Conservation (phyloP, 2,888 invertebrate species). For the Tromatobia lineatoria region DNA sequence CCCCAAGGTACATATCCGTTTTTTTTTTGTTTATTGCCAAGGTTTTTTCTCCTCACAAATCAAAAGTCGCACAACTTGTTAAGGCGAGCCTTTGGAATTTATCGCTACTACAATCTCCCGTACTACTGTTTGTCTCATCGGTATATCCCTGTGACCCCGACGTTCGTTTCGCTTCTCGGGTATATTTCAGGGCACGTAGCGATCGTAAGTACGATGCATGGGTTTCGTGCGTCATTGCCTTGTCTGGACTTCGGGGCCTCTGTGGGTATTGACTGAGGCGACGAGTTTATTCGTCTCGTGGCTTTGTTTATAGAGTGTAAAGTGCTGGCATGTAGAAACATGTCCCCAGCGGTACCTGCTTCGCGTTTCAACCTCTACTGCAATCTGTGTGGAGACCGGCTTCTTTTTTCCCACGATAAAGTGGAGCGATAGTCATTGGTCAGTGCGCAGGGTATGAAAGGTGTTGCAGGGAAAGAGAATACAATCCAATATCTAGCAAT, state of each 20-base stretch:
- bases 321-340: not conserved
- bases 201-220: slow-evolving; percentile 12
- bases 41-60: no score
- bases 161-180: slow-evolving; percentile 8
- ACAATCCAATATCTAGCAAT: not conserved
- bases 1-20: no score
- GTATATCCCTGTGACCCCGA: slow-evolving; percentile 21
- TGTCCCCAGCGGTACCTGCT: slow-evolving; percentile 42
- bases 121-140: not conserved
- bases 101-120: not conserved
- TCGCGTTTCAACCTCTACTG: slow-evolving; percentile 21
- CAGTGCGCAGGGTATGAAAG: not conserved
- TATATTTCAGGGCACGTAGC: slow-evolving; percentile 47
- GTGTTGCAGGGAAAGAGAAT: slow-evolving; percentile 1
- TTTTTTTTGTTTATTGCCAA: no score
- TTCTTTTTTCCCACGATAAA: slow-evolving; percentile 19
- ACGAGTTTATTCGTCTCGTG: slow-evolving; percentile 8
- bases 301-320: slow-evolving; percentile 5
- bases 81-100: slow-evolving; percentile 5
- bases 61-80: no score
- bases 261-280: not conserved
- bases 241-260: not conserved
- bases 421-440: not conserved
- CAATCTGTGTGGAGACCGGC: not conserved
- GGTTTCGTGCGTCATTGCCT: slow-evolving; percentile 38